phyloP scores from a whole-genome alignment of 2,113 vertebrate species.

The Cygnus atratus region DNA sequence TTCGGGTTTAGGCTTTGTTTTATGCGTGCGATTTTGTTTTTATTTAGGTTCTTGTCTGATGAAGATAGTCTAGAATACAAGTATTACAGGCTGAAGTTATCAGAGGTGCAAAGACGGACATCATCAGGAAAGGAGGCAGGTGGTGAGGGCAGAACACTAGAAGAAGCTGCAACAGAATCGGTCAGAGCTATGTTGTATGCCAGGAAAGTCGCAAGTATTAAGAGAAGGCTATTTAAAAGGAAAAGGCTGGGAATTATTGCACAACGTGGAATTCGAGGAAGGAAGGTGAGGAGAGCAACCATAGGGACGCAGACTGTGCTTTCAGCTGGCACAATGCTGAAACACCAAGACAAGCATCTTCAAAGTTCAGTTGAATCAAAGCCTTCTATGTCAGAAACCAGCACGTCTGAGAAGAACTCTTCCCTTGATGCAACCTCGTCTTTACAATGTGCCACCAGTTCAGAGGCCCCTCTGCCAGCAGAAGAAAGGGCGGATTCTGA shows the following conservation, averaged over 20 bases:
- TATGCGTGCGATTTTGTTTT: not conserved
- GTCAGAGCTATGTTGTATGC: conserved; percentile 75
- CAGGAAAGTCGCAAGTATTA: conserved; percentile 68
- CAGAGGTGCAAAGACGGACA: conserved; percentile 51
- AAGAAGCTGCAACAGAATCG: conserved; percentile 24
- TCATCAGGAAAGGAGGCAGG: not conserved
- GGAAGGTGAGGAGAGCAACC: conserved; percentile 47
- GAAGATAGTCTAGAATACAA: conserved; percentile 79
- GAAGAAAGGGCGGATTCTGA: not conserved
- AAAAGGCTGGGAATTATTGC: conserved; percentile 3
- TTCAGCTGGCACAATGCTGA: conserved; percentile 55
- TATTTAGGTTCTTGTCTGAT: conserved; percentile 76
- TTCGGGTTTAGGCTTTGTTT: not conserved
- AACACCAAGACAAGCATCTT: conserved; percentile 5
- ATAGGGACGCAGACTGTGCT: conserved; percentile 69
- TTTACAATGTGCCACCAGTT: not conserved
- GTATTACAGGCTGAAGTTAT: conserved; percentile 77
- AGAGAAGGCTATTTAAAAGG: conserved; percentile 67
- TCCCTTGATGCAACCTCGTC: not conserved
- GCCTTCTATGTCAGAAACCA: not conserved
- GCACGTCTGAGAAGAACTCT: not conserved
- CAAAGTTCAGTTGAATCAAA: not conserved
- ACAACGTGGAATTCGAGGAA: not conserved
- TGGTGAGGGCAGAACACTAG: conserved; percentile 9
- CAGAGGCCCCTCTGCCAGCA: not conserved